Evolutionary conservation across 53 echinoderm and acorn worm genomes (phyloP).

Genomic region (Patiria pectinifera): DNA sequence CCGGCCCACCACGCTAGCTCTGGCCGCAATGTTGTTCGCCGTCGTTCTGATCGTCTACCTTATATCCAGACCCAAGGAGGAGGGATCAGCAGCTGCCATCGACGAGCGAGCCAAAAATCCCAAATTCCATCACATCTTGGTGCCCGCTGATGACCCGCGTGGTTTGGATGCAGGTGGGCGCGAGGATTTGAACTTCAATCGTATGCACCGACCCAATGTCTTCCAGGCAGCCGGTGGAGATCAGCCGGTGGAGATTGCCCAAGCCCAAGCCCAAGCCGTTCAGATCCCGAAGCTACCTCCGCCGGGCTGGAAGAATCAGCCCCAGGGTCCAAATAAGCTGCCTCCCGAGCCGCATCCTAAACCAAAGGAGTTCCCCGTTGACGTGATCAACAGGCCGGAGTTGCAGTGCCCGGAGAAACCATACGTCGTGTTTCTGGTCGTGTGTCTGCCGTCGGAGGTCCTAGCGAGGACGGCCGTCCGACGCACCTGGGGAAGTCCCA

Average conservation of each 20-base stretch:
- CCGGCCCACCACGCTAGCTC: conserved; percentile 31
- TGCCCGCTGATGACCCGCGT: background rate
- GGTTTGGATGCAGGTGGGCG: background rate
- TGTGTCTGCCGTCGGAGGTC: conserved; percentile 52
- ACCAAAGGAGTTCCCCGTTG: conserved; percentile 91
- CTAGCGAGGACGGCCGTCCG: conserved; percentile 72
- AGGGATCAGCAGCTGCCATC: background rate
- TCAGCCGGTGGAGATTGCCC: too few species aligned
- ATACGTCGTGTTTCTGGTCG: conserved; percentile 74
- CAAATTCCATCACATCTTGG: conserved; percentile 39
- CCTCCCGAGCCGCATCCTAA: conserved; percentile 40
- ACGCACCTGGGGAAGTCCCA: conserved; percentile 77
- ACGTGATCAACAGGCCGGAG: conserved; percentile 61
- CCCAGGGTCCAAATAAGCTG: background rate
- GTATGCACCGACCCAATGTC: background rate
- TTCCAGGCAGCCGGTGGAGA: background rate
- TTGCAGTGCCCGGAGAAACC: conserved; percentile 67
- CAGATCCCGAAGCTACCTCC: background rate
- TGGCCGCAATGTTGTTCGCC: conserved; percentile 19
- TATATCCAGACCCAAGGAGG: background rate
- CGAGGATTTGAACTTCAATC: background rate
- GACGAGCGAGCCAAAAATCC: conserved; percentile 49
- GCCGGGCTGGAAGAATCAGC: background rate
- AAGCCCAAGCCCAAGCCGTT: background rate
- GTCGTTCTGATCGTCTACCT: conserved; percentile 21